Evolutionary conservation across 2,797 vertebrate genomes (phyloP).

Genomic region (Pterois miles): DNA sequence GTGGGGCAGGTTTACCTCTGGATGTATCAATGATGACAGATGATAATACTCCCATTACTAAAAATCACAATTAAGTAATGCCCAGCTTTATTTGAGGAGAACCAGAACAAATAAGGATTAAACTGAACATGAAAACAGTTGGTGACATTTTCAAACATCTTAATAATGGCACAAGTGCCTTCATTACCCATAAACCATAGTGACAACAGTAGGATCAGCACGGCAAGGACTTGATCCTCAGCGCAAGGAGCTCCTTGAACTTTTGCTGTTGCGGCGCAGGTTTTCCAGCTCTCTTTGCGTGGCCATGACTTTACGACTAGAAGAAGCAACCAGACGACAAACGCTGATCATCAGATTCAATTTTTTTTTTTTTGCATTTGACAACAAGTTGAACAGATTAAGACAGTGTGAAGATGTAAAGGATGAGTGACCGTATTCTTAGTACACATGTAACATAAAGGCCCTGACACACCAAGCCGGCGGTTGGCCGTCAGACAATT

Average conservation of each 20-base stretch:
- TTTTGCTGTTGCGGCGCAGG: conserved; percentile 64
- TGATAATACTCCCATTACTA: not conserved
- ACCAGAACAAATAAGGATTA: not conserved
- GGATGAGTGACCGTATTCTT: not conserved
- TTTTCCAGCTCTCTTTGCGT: conserved; percentile 83
- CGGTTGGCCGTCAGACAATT: too few species aligned
- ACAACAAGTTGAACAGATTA: not conserved
- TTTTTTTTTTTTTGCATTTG: not conserved
- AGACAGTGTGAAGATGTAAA: not conserved
- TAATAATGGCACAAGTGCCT: not conserved
- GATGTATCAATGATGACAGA: not conserved
- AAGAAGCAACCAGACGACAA: conserved; percentile 12
- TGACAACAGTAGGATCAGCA: conserved; percentile 1
- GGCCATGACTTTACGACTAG: conserved; percentile 86
- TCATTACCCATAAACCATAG: conserved; percentile 19
- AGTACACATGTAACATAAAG: too few species aligned
- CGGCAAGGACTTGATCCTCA: conserved; percentile 15
- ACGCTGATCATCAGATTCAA: not conserved
- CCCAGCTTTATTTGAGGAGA: conserved; percentile 35
- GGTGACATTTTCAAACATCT: not conserved
- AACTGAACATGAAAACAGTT: conserved; percentile 6
- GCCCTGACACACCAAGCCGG: too few species aligned
- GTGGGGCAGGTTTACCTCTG: not conserved
- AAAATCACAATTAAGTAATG: not conserved
- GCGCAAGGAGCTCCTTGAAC: conserved; percentile 20